phyloP scores from a whole-genome alignment of 1,140 invertebrate species.

The Drosophila simulans region DNA sequence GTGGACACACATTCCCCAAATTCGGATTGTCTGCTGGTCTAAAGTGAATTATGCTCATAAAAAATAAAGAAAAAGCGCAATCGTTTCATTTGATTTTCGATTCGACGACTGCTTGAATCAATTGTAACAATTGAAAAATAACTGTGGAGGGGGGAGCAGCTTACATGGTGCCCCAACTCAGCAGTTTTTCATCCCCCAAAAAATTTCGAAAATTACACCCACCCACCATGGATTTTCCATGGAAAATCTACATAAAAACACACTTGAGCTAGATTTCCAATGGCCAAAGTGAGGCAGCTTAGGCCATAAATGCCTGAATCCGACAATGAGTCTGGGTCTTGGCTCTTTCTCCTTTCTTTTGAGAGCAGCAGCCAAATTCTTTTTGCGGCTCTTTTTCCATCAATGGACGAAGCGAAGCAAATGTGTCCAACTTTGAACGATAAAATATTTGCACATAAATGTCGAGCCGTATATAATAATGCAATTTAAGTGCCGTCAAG shows the following conservation, averaged over 20 bases:
- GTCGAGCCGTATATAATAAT: constrained; percentile 79
- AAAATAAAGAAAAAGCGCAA: constrained; percentile 54
- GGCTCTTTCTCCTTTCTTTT: constrained; percentile 9
- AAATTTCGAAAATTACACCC: neutral
- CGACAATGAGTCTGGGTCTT: constrained; percentile 19
- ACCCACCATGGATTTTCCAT: constrained; percentile 1
- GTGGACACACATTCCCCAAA: constrained; percentile 13
- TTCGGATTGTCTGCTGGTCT: constrained; percentile 31
- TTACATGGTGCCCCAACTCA: constrained; percentile 12
- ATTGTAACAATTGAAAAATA: constrained; percentile 78
- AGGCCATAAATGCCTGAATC: constrained; percentile 33
- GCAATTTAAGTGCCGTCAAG: constrained; percentile 65
- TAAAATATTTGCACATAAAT: constrained; percentile 83
- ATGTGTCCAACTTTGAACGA: constrained; percentile 66
- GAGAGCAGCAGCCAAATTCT: constrained; percentile 20
- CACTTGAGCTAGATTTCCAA: constrained; percentile 70
- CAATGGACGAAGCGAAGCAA: constrained; percentile 43
- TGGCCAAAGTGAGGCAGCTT: constrained; percentile 28
- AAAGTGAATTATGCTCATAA: constrained; percentile 58
- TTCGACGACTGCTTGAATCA: constrained; percentile 52
- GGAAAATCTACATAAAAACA: constrained; percentile 73
- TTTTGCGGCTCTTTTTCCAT: constrained; percentile 20
- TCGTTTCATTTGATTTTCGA: constrained; percentile 67
- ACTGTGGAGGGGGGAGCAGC: constrained; percentile 11
- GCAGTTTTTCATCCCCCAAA: neutral